Evolutionary conservation across 2,113 vertebrate species (phyloP), one percentile per base, ranked within the genome.

Genomic region (Serinus canaria): DNA sequence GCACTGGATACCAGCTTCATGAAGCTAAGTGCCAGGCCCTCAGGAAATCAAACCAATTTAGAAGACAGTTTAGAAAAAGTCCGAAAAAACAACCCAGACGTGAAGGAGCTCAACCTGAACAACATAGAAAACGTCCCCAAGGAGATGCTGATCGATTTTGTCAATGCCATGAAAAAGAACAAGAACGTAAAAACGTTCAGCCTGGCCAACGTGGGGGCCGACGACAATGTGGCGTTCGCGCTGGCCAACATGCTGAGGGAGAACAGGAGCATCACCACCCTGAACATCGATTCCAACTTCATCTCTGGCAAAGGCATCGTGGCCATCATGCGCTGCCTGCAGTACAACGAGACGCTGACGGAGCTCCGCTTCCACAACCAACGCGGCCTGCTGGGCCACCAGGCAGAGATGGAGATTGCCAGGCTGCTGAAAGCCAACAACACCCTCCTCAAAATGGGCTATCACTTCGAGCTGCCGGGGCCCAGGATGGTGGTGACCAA

Each of bases 321-420:
- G 1, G 99, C 99, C 64, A 98, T 99, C 93, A 97, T 99, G 97
- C 98, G 99, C 23, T 99, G 99, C 93, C 98, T 99, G 46, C 99
- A 99, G 91, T 99, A 99, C 96, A 99, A 99, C 0, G 99, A 99
- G 97, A 98, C 98, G 0, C 98, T 99, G 46, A 99, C 98, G 0
- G 99, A 99, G 94, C 97, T 99, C 41, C 98, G 99, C n/a, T 99
- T 99, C 77, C 99, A 99, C 98, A 99, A 99, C 91, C 99, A 99
- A 96, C 97, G 99, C n/a, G 98, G 99, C 97, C 98, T 99, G 99
- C 94, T 99, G 92, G 99, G 99, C 76, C 99, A 99, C 95, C 99
- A 99, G 3, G 98, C 99, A 0, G 99, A 99, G 94, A 99, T 99
- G 99, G 99, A 99, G 95, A 99, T 99, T 4, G 97, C 99, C 23